Conservation (phyloP, 1,140 invertebrate species). For the Scaptodrosophila lebanonensis region DNA sequence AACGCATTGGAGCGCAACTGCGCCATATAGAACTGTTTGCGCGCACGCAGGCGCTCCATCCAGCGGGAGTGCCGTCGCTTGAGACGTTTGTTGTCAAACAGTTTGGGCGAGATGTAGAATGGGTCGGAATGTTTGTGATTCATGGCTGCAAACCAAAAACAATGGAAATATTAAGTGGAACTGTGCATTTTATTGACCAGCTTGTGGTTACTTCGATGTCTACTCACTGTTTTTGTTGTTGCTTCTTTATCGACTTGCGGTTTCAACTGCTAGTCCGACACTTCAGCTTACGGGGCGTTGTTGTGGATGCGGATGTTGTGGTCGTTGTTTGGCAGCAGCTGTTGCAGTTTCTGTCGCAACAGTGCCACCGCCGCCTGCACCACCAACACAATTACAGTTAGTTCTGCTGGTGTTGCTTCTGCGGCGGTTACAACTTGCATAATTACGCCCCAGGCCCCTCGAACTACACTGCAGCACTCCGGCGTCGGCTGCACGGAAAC, state of each 20-base stretch:
- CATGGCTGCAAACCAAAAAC: constrained; percentile 51
- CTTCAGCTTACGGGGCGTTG: too few species aligned
- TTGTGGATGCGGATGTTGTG: background rate
- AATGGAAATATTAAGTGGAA: background rate
- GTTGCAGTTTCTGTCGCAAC: background rate
- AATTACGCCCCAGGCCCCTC: constrained; percentile 36
- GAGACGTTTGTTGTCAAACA: constrained; percentile 65
- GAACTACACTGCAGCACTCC: too few species aligned
- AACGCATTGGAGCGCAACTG: constrained; percentile 22
- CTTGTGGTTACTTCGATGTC: too few species aligned
- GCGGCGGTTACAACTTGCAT: constrained; percentile 57
- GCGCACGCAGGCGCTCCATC: constrained; percentile 52
- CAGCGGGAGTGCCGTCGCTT: constrained; percentile 53
- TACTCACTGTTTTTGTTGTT: constrained; percentile 15
- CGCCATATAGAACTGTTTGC: constrained; percentile 28
- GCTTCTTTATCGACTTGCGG: too few species aligned
- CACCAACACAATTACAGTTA: constrained; percentile 31
- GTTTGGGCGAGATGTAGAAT: constrained; percentile 59
- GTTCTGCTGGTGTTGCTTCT: constrained; percentile 28
- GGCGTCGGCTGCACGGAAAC: too few species aligned
- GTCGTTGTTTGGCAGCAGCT: background rate
- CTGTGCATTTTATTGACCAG: too few species aligned
- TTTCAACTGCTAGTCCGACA: too few species aligned
- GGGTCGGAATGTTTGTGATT: constrained; percentile 72
- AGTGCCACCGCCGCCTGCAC: constrained; percentile 6